Conservation (phyloP, 2,113 vertebrate species). For the Oostethus manadensis region DNA sequence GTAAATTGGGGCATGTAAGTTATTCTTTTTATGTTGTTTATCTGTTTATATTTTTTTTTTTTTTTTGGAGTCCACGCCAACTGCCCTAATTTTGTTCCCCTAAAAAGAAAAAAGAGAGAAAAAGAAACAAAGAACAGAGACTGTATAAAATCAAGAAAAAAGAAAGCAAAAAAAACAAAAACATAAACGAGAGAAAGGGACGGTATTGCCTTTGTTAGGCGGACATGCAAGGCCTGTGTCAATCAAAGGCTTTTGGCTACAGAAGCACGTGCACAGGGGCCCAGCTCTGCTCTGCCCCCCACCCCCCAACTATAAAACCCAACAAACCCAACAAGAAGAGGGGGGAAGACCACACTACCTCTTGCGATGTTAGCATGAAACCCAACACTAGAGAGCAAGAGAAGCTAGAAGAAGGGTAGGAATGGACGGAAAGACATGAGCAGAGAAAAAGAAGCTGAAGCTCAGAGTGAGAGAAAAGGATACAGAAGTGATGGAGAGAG, state of each 20-base stretch:
- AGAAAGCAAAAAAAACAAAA: slow-evolving; percentile 46
- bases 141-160: slow-evolving; percentile 53
- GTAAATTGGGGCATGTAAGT: slow-evolving; percentile 59
- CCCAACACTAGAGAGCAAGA: slow-evolving; percentile 51
- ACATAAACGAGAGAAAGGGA: slow-evolving; percentile 50
- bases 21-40: not conserved
- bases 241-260: slow-evolving; percentile 53
- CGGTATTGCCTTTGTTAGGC: slow-evolving; percentile 61
- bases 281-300: slow-evolving; percentile 42
- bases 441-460: slow-evolving; percentile 34
- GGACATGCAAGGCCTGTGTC: slow-evolving; percentile 63
- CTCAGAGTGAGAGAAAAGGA: slow-evolving; percentile 35
- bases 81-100: slow-evolving; percentile 75
- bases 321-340: slow-evolving; percentile 27
- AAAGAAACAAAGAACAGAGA: slow-evolving; percentile 48
- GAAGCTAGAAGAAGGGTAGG: slow-evolving; percentile 24
- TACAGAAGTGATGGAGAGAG: slow-evolving; percentile 43
- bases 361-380: slow-evolving; percentile 57
- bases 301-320: slow-evolving; percentile 38
- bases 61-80: slow-evolving; percentile 77
- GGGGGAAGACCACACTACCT: slow-evolving; percentile 52
- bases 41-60: slow-evolving; percentile 3
- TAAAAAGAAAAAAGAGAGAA: slow-evolving; percentile 53
- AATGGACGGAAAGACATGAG: slow-evolving; percentile 30
- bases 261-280: slow-evolving; percentile 54